phyloP scores from a whole-genome alignment of 1,140 invertebrate genomes.

The Leptinotarsa texana region DNA sequence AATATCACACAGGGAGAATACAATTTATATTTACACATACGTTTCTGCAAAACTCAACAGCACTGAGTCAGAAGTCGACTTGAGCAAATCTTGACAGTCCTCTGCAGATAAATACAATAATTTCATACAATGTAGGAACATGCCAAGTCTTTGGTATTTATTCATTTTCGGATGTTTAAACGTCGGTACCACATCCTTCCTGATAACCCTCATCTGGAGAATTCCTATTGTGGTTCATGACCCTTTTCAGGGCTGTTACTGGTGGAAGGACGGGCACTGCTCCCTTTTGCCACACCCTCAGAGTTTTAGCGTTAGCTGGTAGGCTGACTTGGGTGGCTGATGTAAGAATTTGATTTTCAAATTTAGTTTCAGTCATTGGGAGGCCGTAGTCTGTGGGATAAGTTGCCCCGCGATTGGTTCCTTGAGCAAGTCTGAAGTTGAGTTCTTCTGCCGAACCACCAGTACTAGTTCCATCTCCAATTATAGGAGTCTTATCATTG shows the following conservation, averaged over 20 bases:
- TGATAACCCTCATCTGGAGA: conserved; percentile 89
- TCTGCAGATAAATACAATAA: conserved; percentile 15
- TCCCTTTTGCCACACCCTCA: conserved; percentile 82
- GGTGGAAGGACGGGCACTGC: conserved; percentile 79
- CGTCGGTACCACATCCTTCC: conserved; percentile 88
- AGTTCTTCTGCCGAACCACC: conserved; percentile 60
- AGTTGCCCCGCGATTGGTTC: conserved; percentile 53
- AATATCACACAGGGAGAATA: conserved; percentile 42
- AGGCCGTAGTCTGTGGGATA: conserved; percentile 81
- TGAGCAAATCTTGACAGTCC: conserved; percentile 20
- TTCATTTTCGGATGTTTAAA: conserved; percentile 60
- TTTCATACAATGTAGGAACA: conserved; percentile 42
- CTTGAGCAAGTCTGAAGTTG: conserved; percentile 57
- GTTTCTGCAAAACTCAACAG: conserved; percentile 37
- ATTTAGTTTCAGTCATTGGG: conserved; percentile 64
- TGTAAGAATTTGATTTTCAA: conserved; percentile 41
- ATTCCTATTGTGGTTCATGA: conserved; percentile 76
- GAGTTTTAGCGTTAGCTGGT: conserved; percentile 70
- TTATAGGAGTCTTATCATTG: conserved; percentile 76
- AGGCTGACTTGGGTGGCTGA: conserved; percentile 49
- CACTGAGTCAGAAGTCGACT: conserved; percentile 28
- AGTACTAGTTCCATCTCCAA: conserved; percentile 64
- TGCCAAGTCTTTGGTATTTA: conserved; percentile 46
- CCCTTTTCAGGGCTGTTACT: conserved; percentile 78
- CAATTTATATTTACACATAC: conserved; percentile 25